These are phyloP conservation scores for Drosophila tani DNA, from an alignment of 1,140 invertebrate species.

Conservation along the genomic window DNA sequence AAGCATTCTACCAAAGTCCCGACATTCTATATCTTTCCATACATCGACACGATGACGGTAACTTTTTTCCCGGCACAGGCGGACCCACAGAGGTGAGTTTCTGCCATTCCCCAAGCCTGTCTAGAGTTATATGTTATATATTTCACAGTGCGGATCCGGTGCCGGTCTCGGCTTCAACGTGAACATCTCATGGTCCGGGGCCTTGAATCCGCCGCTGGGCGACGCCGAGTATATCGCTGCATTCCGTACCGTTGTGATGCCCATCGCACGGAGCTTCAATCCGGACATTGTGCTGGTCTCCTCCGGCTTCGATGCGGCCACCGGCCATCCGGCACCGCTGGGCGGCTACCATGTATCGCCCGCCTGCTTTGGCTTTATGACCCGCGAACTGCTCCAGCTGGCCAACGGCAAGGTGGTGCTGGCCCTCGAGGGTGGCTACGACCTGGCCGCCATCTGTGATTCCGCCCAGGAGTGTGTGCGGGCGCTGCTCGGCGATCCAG, in stretches of 20 bases:
- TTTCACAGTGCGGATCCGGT: conserved; percentile 90
- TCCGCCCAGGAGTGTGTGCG: conserved; percentile 98
- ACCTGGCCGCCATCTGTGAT: conserved; percentile 97
- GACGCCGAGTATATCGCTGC: conserved; percentile 99
- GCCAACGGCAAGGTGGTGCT: conserved; percentile 95
- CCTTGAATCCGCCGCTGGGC: conserved; percentile 95
- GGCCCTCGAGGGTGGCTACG: conserved; percentile 98
- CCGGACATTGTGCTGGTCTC: conserved; percentile 98
- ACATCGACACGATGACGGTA: conserved; percentile 99
- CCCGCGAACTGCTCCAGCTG: conserved; percentile 95
- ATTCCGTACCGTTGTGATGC: conserved; percentile 96
- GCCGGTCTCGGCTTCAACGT: conserved; percentile 98
- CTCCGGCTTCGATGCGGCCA: conserved; percentile 98
- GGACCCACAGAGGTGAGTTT: conserved; percentile 90
- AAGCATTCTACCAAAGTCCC: conserved; percentile 98
- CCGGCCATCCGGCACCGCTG: conserved; percentile 96
- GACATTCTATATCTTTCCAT: conserved; percentile 98
- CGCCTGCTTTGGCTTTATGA: conserved; percentile 98
- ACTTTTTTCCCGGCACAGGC: conserved; percentile 99
- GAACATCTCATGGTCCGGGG: conserved; percentile 98
- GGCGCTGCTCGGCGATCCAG: conserved; percentile 94
- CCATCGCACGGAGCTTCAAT: conserved; percentile 96
- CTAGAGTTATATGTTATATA: not conserved
- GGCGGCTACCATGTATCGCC: conserved; percentile 97
- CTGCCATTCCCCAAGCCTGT: not conserved